Evolutionary conservation across 2,113 vertebrate genomes (phyloP), one percentile per base, ranked within the genome.

Genomic region (Daboia siamensis): DNA sequence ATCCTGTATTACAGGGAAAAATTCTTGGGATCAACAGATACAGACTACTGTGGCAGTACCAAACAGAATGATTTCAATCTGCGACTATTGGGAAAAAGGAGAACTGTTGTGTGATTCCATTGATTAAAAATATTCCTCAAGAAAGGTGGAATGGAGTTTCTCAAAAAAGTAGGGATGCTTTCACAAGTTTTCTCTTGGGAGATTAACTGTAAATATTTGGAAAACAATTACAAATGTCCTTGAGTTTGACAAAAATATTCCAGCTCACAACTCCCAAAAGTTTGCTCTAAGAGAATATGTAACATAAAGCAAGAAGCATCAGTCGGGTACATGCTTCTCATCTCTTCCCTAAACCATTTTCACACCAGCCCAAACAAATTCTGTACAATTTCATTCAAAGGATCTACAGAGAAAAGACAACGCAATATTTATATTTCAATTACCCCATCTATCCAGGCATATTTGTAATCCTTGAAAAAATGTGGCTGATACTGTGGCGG

Each of bases 381-480:
- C 74, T 57, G 84, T 4, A 84, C 44, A 29, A 59, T 39, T 48
- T 91, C 24, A 23, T 8, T 17, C 8, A 92, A 89, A 86, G 84
- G 17, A 86, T 29, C 55, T 15, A 89, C 15, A 48, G 61, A 92
- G 2, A 57, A 92, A 44, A 92, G 39, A 44, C 11, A 88, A 10
- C 3, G 12, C 11, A 17, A n/a, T 13, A 17, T 46, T 23, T 51
- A 23, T 44, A 44, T 39, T 39, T 54, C 48, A 90, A 9, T 95
- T 88, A 99, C 99, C 98, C 98, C 98, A 0, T 99, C 98, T 0
- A 97, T 96, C 98, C 99, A 99, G 80, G 98, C 95, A 0, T 98
- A 98, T 95, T 97, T 98, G 92, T 99, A 98, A 92, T 98, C 98
- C 92, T 11, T 96, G 91, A 96, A 97, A 94, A 93, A 48, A 92